Evolutionary conservation across 2,797 vertebrate genomes (phyloP).

Genomic region (Mareca strepera): DNA sequence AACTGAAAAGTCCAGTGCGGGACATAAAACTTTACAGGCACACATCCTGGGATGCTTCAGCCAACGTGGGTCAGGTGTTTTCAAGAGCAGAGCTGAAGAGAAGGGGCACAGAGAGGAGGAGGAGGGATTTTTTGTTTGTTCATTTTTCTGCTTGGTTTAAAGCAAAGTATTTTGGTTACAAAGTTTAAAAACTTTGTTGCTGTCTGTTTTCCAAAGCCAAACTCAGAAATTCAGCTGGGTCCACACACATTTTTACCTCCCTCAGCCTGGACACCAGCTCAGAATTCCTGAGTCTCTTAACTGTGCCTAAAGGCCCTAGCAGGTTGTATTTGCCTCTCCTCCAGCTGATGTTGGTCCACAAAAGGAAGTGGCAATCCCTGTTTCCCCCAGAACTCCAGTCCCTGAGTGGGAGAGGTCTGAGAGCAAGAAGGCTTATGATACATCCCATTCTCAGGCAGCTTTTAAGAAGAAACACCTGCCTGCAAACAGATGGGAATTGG

Average conservation of each 20-base stretch:
- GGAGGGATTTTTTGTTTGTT: neutral
- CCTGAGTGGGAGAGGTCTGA: neutral
- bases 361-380: neutral
- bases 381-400: neutral
- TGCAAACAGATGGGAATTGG: neutral
- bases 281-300: neutral
- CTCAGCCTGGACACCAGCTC: neutral
- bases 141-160: neutral
- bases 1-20: neutral
- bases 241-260: neutral
- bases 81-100: neutral
- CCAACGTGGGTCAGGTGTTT: neutral
- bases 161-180: too few species aligned
- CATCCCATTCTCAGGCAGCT: neutral
- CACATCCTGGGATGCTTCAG: neutral
- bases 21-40: neutral
- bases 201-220: conserved; percentile 1
- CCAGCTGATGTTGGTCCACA: neutral
- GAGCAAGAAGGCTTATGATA: neutral
- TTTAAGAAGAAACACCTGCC: neutral
- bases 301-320: accelerated
- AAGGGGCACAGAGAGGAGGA: neutral
- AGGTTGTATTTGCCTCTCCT: neutral
- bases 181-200: too few species aligned
- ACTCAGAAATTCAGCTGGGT: conserved; percentile 29